Percentiles rank a stretch among this genome's conserved stretches.
Conservation (phyloP, 2,888 invertebrate species). For the Mythimna pallens region DNA sequence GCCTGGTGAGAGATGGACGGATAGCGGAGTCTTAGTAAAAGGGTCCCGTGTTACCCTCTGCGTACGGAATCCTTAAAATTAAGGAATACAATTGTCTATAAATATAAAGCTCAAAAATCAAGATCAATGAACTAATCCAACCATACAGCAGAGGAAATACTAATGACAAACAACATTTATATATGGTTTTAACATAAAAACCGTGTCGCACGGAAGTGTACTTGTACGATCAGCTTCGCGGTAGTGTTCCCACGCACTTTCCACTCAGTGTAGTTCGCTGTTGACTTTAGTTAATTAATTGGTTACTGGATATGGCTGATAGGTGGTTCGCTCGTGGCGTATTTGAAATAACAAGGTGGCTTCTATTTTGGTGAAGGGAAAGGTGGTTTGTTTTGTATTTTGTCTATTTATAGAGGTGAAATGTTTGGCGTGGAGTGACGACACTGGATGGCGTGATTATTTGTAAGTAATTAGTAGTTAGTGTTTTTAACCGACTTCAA, state of each 20-base stretch:
- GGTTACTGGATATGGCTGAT: slow-evolving; percentile 42
- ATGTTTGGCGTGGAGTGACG: neutral
- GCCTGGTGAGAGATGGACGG: too few relatives aligned
- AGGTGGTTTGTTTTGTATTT: neutral
- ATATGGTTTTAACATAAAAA: slow-evolving; percentile 39
- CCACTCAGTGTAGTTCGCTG: slow-evolving; percentile 36
- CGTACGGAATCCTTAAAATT: too few relatives aligned
- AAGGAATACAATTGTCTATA: too few relatives aligned
- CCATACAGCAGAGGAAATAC: slow-evolving; percentile 30
- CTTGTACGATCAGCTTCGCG: slow-evolving; percentile 12
- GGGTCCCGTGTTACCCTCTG: too few relatives aligned
- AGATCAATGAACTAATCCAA: neutral
- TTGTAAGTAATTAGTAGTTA: too few relatives aligned
- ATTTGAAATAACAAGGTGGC: slow-evolving; percentile 33
- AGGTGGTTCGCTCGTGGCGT: slow-evolving; percentile 2
- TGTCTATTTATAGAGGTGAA: neutral
- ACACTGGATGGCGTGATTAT: too few relatives aligned
- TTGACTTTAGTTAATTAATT: slow-evolving; percentile 61
- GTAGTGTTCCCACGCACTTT: slow-evolving; percentile 52
- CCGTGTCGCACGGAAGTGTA: slow-evolving; percentile 36
- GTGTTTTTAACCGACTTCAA: too few relatives aligned
- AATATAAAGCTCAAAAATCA: neutral
- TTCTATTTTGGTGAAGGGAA: slow-evolving; percentile 6
- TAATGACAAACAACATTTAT: slow-evolving; percentile 42
- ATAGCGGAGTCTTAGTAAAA: too few relatives aligned